These are phyloP conservation scores for Eupeodes corollae DNA, from an alignment of 1,140 invertebrate species.

Conservation along the genomic window DNA sequence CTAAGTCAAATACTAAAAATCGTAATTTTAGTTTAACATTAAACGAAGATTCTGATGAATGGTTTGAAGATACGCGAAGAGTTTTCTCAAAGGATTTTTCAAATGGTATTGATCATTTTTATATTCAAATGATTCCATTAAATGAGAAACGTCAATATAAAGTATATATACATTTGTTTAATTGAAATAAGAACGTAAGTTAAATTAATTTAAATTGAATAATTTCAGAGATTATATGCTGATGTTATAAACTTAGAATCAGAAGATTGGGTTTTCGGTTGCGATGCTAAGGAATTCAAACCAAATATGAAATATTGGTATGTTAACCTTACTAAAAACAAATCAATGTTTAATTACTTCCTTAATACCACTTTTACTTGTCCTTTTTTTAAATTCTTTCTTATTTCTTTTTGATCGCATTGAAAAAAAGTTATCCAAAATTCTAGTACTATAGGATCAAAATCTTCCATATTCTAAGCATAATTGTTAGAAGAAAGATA, in stretches of 20 bases:
- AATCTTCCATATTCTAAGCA: too few relatives aligned
- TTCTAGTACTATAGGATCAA: too few relatives aligned
- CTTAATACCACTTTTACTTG: too few relatives aligned
- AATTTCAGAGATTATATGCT: conserved; percentile 36
- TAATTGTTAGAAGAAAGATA: too few relatives aligned
- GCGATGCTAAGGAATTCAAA: conserved; percentile 44
- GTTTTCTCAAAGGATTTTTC: conserved; percentile 1
- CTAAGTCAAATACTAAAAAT: neutral
- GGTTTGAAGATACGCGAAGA: conserved; percentile 4
- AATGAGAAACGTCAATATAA: conserved; percentile 9
- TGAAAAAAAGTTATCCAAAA: too few relatives aligned
- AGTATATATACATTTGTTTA: neutral
- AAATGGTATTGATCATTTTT: too few relatives aligned
- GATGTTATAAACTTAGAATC: conserved; percentile 50
- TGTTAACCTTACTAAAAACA: conserved; percentile 10
- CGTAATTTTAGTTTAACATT: neutral
- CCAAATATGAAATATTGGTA: conserved; percentile 51
- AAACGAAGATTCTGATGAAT: neutral
- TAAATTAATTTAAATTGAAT: neutral
- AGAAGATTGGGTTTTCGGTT: conserved; percentile 62
- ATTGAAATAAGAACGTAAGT: neutral
- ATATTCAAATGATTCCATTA: conserved; percentile 22
- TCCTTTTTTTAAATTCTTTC: too few relatives aligned
- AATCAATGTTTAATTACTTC: too few relatives aligned
- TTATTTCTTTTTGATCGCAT: too few relatives aligned